Conservation (phyloP, 1,140 invertebrate species). For the Anthonomus grandis region DNA sequence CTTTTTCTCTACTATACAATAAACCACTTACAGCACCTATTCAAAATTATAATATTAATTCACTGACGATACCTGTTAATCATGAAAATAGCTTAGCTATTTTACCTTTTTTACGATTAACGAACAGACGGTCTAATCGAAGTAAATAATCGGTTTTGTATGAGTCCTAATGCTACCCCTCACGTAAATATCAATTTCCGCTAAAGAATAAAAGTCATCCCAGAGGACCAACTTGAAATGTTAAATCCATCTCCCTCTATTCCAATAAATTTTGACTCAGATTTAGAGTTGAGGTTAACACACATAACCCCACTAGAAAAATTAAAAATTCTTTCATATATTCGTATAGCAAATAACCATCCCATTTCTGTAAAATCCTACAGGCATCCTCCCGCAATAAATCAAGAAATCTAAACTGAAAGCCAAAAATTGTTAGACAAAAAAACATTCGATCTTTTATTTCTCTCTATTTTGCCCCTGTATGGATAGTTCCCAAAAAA, state of each 20-base stretch:
- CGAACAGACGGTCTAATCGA: too few species aligned
- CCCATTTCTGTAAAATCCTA: neutral
- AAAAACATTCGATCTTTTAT: too few species aligned
- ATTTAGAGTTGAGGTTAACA: too few species aligned
- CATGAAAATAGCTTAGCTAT: neutral
- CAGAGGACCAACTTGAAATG: too few species aligned
- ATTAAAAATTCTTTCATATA: too few species aligned
- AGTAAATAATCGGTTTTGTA: too few species aligned
- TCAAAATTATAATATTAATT: neutral
- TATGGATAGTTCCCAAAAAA: slow-evolving; percentile 43
- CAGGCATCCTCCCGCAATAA: neutral
- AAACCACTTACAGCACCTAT: neutral
- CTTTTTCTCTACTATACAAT: neutral
- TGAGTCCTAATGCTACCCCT: slow-evolving; percentile 19
- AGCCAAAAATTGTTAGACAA: slow-evolving; percentile 38
- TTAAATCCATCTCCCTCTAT: too few species aligned
- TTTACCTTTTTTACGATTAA: neutral
- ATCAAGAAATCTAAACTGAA: slow-evolving; percentile 31
- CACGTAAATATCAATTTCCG: too few species aligned
- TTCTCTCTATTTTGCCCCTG: slow-evolving; percentile 37
- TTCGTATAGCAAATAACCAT: neutral
- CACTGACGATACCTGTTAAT: neutral
- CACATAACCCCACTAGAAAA: too few species aligned
- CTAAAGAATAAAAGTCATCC: too few species aligned
- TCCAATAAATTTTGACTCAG: too few species aligned